Base-by-base conservation (phyloP, 2,888 invertebrate genomes). In the Thalpophila matura region DNA sequence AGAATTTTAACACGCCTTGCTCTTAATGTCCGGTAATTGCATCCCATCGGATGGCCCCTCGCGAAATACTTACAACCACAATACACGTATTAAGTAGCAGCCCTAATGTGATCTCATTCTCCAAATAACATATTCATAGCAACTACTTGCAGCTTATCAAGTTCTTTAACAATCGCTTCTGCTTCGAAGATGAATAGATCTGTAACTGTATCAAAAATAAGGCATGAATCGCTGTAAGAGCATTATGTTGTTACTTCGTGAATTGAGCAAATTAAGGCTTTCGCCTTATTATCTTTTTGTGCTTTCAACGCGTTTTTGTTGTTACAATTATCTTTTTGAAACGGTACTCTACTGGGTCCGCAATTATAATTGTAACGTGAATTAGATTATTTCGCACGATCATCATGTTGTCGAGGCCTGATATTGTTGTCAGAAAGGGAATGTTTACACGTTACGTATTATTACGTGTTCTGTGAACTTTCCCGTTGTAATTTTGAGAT, bases 1-100 rank as follows among this genome's bases (percentile, higher is more conserved):
- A 88, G 90, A 91, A 91, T 91, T 91, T 91, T 90, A 89, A 89
- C 89, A 89, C 88, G 88, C 86, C 81, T 79, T 80, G 86, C 78
- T 87, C 90, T 89, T 91, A 92, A 91, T 91, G 89, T 84, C 80
- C 82, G 65, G 85, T 93, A 92, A 92, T 93, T 86, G 75, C 75
- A 68, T 54, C 66, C 74, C 77, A 72, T 75, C 65, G 35, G 65
- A 66, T 59, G 57, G 45, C 6, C 65, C 60, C 43, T 54, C 58
- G 59, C 55, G 40, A 66, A 73, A 66, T 59, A 46, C 56, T 47
- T 40, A 47, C 51, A 37, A 56, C 63, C 68, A 70, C 66, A 72
- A 64, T 71, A 50, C 66, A 40, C 57, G 51, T 49, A 58, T 58
- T 46, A 68, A 50, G 68, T 54, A 67, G 68, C 43, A 24, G 38